These are phyloP conservation scores for Actinia tenebrosa DNA, from an alignment of 64 coral and sea anemone species.

Conservation along the genomic window DNA sequence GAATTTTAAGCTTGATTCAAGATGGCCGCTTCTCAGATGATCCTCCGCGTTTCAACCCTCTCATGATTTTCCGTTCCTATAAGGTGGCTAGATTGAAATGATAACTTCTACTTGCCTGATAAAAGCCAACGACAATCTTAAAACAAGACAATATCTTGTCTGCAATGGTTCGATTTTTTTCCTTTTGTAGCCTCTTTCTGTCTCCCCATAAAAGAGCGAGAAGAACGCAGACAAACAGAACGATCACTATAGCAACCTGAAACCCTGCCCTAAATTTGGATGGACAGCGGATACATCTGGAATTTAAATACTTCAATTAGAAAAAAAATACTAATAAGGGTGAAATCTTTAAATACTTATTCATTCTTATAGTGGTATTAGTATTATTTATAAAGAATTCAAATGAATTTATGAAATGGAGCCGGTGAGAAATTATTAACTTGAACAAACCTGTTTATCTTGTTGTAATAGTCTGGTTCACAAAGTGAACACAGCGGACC, in stretches of 20 bases:
- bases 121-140: constrained; percentile 80
- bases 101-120: constrained; percentile 29
- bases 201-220: constrained; percentile 59
- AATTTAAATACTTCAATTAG: background rate
- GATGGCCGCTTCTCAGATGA: no score
- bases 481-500: constrained; percentile 54
- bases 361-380: no score
- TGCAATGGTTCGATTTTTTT: constrained; percentile 53
- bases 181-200: constrained; percentile 34
- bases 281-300: constrained; percentile 2
- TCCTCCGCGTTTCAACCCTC: no score
- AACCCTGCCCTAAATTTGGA: constrained; percentile 25
- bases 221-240: constrained; percentile 40
- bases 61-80: no score
- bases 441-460: constrained; percentile 30
- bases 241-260: constrained; percentile 26
- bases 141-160: constrained; percentile 79
- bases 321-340: no score
- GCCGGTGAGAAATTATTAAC: background rate
- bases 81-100: no score
- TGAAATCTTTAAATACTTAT: no score
- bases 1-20: no score
- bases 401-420: background rate
- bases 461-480: constrained; percentile 33
- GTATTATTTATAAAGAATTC: no score